phyloP scores from a whole-genome alignment of 2,797 vertebrate genomes.

The Enoplosus armatus region DNA sequence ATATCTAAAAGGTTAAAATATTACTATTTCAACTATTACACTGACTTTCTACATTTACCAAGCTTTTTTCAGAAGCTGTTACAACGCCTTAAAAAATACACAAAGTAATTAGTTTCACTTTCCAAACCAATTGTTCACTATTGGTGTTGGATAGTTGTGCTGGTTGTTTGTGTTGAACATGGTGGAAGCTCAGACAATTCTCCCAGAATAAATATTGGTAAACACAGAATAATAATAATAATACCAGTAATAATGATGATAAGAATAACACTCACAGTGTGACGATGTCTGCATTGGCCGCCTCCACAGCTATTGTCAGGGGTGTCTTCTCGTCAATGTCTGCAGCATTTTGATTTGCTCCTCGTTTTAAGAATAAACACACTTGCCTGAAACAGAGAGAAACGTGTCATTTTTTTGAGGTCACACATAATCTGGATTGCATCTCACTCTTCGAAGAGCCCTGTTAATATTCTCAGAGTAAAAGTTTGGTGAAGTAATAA shows the following conservation, averaged over 20 bases:
- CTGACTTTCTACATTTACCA: not conserved
- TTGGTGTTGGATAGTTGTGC: not conserved
- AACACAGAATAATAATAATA: not conserved
- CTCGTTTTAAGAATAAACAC: constrained; percentile 97
- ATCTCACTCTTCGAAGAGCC: not conserved
- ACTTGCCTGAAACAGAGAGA: constrained; percentile 90
- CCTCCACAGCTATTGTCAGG: constrained; percentile 93
- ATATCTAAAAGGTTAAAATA: not conserved
- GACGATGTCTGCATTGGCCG: constrained; percentile 98
- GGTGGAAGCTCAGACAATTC: not conserved
- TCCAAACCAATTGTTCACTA: not conserved
- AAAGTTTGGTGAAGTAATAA: not conserved
- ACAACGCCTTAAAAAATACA: not conserved
- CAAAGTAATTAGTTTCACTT: not conserved
- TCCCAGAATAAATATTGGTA: not conserved
- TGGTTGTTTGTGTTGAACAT: no score
- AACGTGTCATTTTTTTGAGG: not conserved
- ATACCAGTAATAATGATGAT: not conserved
- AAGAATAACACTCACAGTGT: constrained; percentile 87
- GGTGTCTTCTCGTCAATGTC: constrained; percentile 96
- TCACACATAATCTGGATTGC: not conserved
- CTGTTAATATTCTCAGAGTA: not conserved
- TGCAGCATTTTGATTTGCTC: constrained; percentile 96
- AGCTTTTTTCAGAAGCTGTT: not conserved
- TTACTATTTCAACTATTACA: not conserved